Percentiles rank a stretch among this genome's conserved stretches.
These are phyloP conservation scores for Drosophila nr. medialis DNA, from an alignment of 2,888 invertebrate species.

Conservation along the genomic window DNA sequence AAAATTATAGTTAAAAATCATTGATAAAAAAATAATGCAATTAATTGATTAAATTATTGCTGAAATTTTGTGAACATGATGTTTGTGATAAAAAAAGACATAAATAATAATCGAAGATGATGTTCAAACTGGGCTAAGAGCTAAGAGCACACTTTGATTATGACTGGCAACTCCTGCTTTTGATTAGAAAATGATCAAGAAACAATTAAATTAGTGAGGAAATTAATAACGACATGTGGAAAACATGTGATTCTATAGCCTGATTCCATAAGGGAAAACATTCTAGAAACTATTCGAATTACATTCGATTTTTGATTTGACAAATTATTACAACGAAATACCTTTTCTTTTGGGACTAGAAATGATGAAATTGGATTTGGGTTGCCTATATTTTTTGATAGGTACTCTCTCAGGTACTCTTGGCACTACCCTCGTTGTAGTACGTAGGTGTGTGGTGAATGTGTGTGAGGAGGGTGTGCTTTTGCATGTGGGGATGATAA, in stretches of 20 bases:
- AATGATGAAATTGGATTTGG: background rate
- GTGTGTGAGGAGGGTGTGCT: slow-evolving; percentile 14
- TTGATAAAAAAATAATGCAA: too few species aligned
- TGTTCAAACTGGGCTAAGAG: background rate
- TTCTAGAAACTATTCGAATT: background rate
- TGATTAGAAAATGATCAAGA: background rate
- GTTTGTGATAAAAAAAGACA: background rate
- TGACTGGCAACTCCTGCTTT: background rate
- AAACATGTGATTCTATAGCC: background rate
- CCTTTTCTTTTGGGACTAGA: background rate
- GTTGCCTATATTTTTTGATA: background rate
- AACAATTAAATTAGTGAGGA: background rate
- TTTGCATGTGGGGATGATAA: slow-evolving; percentile 32
- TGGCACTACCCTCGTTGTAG: slow-evolving; percentile 5
- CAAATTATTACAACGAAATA: background rate
- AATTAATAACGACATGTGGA: background rate
- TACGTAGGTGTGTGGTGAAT: background rate
- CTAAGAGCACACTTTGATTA: background rate
- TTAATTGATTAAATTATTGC: background rate
- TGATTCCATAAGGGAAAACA: background rate
- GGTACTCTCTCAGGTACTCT: background rate
- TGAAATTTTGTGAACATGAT: background rate
- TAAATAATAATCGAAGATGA: background rate
- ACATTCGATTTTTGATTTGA: background rate
- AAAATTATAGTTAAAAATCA: background rate